phyloP scores from a whole-genome alignment of 2,113 vertebrate species.

The Eonycteris spelaea region DNA sequence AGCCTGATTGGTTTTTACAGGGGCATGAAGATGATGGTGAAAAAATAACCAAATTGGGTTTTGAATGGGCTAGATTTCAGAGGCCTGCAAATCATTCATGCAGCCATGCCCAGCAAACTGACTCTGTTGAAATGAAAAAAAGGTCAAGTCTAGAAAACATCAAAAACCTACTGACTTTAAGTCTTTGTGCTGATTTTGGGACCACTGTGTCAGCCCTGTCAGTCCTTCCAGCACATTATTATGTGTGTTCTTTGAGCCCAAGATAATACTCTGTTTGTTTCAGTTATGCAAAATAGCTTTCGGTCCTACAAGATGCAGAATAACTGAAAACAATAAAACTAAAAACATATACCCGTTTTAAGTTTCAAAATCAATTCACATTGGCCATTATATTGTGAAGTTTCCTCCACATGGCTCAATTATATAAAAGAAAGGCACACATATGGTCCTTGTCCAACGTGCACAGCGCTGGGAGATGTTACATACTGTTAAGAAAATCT shows the following conservation, averaged over 20 bases:
- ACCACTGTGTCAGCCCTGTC: neutral
- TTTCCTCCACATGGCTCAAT: neutral
- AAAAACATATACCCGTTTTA: neutral
- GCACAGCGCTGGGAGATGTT: neutral
- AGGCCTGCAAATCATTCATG: neutral
- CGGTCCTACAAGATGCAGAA: neutral
- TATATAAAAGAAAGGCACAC: neutral
- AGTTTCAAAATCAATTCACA: neutral
- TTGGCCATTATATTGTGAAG: neutral
- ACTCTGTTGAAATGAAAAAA: neutral
- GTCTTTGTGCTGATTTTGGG: neutral
- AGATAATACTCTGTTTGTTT: neutral
- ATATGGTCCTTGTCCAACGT: neutral
- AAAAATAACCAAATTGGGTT: neutral
- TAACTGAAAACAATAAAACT: constrained; percentile 6
- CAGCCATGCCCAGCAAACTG: neutral
- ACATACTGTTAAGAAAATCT: neutral
- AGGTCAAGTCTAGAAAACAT: neutral
- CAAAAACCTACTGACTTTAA: neutral
- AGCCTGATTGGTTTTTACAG: neutral
- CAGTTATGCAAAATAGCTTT: neutral
- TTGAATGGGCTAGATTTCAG: neutral
- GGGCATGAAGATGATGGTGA: neutral
- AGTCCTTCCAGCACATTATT: neutral
- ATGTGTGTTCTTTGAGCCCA: neutral